Percentiles rank a stretch among this genome's conserved stretches.
phyloP scores from a whole-genome alignment of 2,113 vertebrate genomes.

The Xiphias gladius region DNA sequence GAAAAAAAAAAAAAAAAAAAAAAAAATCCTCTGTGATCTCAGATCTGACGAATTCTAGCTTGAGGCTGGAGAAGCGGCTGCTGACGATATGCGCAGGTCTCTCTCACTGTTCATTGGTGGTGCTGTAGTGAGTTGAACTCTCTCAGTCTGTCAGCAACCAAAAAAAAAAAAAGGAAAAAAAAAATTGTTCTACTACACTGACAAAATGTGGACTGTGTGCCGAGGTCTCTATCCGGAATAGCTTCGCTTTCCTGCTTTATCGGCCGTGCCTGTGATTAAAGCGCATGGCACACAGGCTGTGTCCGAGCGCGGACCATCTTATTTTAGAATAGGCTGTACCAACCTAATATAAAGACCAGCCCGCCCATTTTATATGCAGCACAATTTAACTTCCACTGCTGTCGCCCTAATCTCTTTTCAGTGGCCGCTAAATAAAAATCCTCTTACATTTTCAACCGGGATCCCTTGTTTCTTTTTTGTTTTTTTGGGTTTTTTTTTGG shows the following conservation, averaged over 20 bases:
- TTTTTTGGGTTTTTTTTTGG: too few relatives aligned
- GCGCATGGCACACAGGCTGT: conserved; percentile 92
- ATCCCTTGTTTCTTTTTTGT: conserved; percentile 59
- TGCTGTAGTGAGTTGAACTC: conserved; percentile 89
- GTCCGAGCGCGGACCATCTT: conserved; percentile 91
- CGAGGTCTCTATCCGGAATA: conserved; percentile 78
- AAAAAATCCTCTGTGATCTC: conserved; percentile 83
- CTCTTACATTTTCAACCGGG: conserved; percentile 86
- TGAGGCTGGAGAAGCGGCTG: conserved; percentile 85
- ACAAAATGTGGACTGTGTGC: conserved; percentile 77
- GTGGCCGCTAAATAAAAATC: conserved; percentile 89
- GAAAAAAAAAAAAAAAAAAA: not conserved
- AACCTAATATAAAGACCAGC: conserved; percentile 90
- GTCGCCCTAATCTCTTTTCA: conserved; percentile 90
- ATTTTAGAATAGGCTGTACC: conserved; percentile 93
- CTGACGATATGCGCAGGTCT: conserved; percentile 88
- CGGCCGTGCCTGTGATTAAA: conserved; percentile 73
- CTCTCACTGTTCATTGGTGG: conserved; percentile 87
- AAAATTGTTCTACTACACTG: conserved; percentile 74
- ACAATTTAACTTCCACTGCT: conserved; percentile 94
- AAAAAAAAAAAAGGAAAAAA: conserved; percentile 9
- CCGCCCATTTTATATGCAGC: conserved; percentile 96
- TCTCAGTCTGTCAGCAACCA: conserved; percentile 82
- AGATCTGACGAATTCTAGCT: conserved; percentile 85
- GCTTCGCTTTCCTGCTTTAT: conserved; percentile 53